These are phyloP conservation scores for Stercorarius parasiticus DNA, from an alignment of 2,113 vertebrate genomes.

Conservation along the genomic window DNA sequence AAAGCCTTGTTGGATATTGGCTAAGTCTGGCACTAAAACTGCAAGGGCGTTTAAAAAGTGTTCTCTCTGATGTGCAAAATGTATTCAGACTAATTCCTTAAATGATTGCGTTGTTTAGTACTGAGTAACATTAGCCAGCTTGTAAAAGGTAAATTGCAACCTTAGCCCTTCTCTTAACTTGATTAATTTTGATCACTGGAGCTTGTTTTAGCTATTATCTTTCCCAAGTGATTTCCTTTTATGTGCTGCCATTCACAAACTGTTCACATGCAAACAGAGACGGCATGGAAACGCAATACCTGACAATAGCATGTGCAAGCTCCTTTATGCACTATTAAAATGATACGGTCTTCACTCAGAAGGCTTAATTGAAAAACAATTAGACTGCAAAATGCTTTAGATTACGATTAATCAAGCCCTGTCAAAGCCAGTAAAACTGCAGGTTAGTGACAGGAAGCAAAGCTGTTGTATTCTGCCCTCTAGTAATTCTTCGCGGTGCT, in stretches of 20 bases:
- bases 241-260: not conserved
- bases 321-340: not conserved
- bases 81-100: not conserved
- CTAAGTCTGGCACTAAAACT: not conserved
- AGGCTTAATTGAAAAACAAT: conserved; percentile 15
- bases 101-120: not conserved
- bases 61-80: not conserved
- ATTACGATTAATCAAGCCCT: not conserved
- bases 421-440: not conserved
- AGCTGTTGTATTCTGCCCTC: not conserved
- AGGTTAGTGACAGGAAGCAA: not conserved
- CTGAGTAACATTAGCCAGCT: not conserved
- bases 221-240: not conserved
- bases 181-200: conserved; percentile 46
- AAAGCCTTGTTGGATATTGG: not conserved
- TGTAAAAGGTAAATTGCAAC: conserved; percentile 41
- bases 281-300: not conserved
- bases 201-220: conserved; percentile 14
- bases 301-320: not conserved
- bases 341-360: not conserved
- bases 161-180: conserved; percentile 20
- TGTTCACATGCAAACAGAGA: not conserved
- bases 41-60: not conserved
- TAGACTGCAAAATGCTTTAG: not conserved
- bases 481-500: not conserved